Evolutionary conservation across 64 coral and sea anemone species (phyloP).

Genomic region (Stichodactyla helianthus): DNA sequence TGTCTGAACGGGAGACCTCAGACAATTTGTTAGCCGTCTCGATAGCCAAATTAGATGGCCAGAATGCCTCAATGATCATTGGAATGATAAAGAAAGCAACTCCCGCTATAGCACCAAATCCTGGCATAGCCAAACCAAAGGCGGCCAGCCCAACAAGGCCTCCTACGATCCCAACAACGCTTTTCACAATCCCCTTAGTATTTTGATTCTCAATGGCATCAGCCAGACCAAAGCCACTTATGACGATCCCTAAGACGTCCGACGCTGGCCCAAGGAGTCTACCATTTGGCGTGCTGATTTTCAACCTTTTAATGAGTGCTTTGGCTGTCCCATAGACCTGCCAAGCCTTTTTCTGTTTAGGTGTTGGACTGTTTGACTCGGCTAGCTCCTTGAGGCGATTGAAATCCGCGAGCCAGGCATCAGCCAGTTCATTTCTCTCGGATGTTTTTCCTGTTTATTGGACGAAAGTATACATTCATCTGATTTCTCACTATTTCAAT

Average conservation of each 20-base stretch:
- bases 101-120: conserved; percentile 23
- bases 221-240: conserved; percentile 38
- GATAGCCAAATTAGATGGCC: conserved; percentile 53
- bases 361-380: conserved; percentile 3
- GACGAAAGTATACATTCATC: neutral
- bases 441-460: neutral
- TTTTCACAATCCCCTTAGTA: conserved; percentile 58
- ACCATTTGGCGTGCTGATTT: neutral
- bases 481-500: too few relatives aligned
- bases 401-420: conserved; percentile 27
- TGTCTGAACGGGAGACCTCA: conserved; percentile 39
- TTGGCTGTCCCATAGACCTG: neutral
- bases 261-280: conserved; percentile 34
- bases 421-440: neutral
- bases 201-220: conserved; percentile 58
- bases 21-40: conserved; percentile 75
- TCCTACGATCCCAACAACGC: conserved; percentile 52
- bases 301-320: conserved; percentile 32
- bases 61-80: conserved; percentile 47
- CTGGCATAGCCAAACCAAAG: conserved; percentile 18
- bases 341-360: conserved; percentile 8
- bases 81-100: conserved; percentile 50
- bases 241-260: conserved; percentile 49
- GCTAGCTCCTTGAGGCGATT: neutral
- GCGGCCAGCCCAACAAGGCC: conserved; percentile 40